A percentile compares a stretch with the other conserved stretches of the same genome.
phyloP scores from a whole-genome alignment of 2,888 invertebrate genomes.

The Rhamnusium bicolor region DNA sequence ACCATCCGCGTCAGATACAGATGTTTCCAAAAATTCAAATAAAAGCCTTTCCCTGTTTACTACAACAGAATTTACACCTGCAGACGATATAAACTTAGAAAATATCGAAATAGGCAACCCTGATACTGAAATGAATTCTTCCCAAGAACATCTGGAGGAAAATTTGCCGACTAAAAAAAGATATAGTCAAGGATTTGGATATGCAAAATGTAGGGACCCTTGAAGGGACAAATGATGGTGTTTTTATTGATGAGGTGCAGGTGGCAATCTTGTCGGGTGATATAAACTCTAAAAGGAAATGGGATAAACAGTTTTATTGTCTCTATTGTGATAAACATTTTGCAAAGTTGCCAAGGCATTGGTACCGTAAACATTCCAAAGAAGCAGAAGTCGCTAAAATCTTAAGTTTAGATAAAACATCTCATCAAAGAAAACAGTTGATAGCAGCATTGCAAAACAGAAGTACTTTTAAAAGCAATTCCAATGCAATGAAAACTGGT shows the following conservation, averaged over 20 bases:
- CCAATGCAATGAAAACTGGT: neutral
- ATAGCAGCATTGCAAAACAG: slow-evolving; percentile 9
- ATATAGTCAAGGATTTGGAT: neutral
- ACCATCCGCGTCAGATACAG: neutral
- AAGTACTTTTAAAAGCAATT: slow-evolving; percentile 7
- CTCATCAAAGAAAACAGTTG: neutral
- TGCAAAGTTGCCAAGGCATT: slow-evolving; percentile 6
- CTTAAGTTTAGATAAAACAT: neutral
- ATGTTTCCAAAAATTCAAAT: neutral
- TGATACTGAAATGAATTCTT: neutral
- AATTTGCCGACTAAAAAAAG: neutral
- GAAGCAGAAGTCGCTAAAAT: slow-evolving; percentile 3
- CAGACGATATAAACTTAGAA: neutral
- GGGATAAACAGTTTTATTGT: slow-evolving; percentile 5
- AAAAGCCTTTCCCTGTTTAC: neutral
- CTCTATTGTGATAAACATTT: neutral
- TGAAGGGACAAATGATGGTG: neutral
- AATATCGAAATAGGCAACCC: neutral
- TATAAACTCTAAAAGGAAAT: neutral
- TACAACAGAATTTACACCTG: neutral
- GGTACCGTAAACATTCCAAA: slow-evolving; percentile 6
- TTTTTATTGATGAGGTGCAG: neutral
- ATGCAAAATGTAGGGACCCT: neutral
- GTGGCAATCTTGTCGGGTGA: neutral
- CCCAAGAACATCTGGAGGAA: neutral